These are phyloP conservation scores for Synanthedon andrenaeformis DNA, from an alignment of 2,888 invertebrate species.

Conservation along the genomic window DNA sequence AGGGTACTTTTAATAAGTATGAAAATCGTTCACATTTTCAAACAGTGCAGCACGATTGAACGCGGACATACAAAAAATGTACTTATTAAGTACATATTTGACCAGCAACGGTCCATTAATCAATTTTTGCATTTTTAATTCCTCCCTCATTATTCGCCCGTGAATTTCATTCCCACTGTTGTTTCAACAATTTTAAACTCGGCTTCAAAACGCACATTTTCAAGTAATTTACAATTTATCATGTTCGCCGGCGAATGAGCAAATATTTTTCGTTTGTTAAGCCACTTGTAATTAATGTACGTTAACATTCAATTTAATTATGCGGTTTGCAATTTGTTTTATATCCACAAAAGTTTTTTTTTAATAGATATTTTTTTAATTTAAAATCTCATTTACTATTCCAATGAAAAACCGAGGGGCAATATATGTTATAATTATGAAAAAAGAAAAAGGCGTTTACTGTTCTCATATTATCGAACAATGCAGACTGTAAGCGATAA, in stretches of 20 bases:
- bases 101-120: constrained; percentile 58
- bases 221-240: constrained; percentile 69
- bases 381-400: too few species aligned
- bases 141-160: constrained; percentile 62
- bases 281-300: constrained; percentile 60
- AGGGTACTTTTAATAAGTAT: too few species aligned
- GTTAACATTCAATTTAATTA: constrained; percentile 45
- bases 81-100: constrained; percentile 57
- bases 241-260: constrained; percentile 61
- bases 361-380: not conserved
- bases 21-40: not conserved
- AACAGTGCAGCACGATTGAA: not conserved
- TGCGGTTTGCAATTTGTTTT: constrained; percentile 33
- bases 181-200: constrained; percentile 21
- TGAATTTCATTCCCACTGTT: constrained; percentile 57
- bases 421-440: too few species aligned
- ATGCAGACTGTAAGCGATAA: not conserved
- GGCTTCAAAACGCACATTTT: constrained; percentile 49
- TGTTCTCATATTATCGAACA: too few species aligned
- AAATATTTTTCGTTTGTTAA: constrained; percentile 62
- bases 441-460: too few species aligned
- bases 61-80: constrained; percentile 16
- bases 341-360: constrained; percentile 15
- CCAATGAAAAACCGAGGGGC: too few species aligned
- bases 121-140: constrained; percentile 70